phyloP scores from a whole-genome alignment of 2,113 vertebrate genomes.

The Zosterops borbonicus region DNA sequence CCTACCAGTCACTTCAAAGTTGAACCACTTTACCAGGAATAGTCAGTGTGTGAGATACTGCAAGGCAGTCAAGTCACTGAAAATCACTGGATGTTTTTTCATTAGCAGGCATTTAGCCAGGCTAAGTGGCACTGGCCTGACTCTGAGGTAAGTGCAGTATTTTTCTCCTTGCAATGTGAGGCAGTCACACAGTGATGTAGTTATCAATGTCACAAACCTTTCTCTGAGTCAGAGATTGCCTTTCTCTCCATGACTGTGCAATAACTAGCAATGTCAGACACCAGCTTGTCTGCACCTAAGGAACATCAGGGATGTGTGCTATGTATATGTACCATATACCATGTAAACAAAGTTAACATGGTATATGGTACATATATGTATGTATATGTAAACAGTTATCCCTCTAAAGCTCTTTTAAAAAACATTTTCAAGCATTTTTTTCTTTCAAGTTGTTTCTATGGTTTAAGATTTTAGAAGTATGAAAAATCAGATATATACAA shows the following conservation, averaged over 20 bases:
- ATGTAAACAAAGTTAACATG: not conserved
- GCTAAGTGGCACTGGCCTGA: rapidly evolving
- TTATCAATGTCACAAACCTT: not conserved
- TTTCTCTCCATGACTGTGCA: not conserved
- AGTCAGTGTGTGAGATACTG: not conserved
- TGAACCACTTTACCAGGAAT: not conserved
- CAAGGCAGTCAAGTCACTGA: not conserved
- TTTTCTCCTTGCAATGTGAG: not conserved
- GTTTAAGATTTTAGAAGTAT: not conserved
- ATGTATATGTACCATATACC: not conserved
- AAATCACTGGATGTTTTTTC: not conserved
- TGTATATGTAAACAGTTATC: not conserved
- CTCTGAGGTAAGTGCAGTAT: not conserved
- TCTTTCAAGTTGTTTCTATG: not conserved
- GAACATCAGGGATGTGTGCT: not conserved
- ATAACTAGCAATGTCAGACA: not conserved
- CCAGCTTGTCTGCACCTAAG: not conserved
- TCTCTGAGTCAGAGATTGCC: not conserved
- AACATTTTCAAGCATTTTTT: not conserved
- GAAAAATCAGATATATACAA: not conserved
- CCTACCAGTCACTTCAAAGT: not conserved
- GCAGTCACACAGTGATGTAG: not conserved
- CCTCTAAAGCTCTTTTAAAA: not conserved
- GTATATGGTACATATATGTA: too few species aligned
- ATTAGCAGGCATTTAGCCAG: not conserved